Percentiles rank a stretch among this genome's conserved stretches.
phyloP scores from a whole-genome alignment of 2,888 invertebrate species.

The Pecten maximus region DNA sequence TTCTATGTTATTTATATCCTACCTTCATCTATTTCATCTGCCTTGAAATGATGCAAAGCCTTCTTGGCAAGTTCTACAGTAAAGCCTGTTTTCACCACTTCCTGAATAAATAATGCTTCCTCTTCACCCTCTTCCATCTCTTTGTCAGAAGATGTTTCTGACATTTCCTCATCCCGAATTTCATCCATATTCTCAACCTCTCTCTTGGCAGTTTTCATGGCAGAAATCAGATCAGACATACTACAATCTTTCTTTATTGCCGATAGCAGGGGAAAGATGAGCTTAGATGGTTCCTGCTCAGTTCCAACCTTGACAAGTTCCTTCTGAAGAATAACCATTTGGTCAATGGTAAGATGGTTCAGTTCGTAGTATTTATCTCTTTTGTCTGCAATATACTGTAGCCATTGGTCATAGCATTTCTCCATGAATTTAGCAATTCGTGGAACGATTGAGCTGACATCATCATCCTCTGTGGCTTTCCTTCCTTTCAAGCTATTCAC shows the following conservation, averaged over 20 bases:
- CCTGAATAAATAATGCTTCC: slow-evolving; percentile 52
- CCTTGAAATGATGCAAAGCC: slow-evolving; percentile 49
- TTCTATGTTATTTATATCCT: background rate
- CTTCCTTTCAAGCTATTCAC: slow-evolving; percentile 53
- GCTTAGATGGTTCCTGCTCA: slow-evolving; percentile 45
- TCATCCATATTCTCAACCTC: slow-evolving; percentile 51
- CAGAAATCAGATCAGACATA: slow-evolving; percentile 57
- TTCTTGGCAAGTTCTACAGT: slow-evolving; percentile 53
- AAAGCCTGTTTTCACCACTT: slow-evolving; percentile 55
- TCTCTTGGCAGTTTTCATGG: slow-evolving; percentile 59
- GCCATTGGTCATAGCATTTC: slow-evolving; percentile 63
- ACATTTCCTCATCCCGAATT: slow-evolving; percentile 40
- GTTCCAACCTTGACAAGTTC: slow-evolving; percentile 64
- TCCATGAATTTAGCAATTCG: slow-evolving; percentile 54
- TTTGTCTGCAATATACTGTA: slow-evolving; percentile 62
- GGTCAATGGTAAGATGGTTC: slow-evolving; percentile 73
- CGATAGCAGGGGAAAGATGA: slow-evolving; percentile 64
- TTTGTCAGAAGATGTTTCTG: background rate
- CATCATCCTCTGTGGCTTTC: slow-evolving; percentile 43
- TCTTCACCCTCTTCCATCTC: slow-evolving; percentile 42
- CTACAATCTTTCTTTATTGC: slow-evolving; percentile 62
- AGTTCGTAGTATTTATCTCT: slow-evolving; percentile 63
- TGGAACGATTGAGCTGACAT: slow-evolving; percentile 48
- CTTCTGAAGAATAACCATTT: slow-evolving; percentile 72
- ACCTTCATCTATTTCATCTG: slow-evolving; percentile 54